Conservation (phyloP, 2,888 invertebrate species). For the Theodoxus fluviatilis region DNA sequence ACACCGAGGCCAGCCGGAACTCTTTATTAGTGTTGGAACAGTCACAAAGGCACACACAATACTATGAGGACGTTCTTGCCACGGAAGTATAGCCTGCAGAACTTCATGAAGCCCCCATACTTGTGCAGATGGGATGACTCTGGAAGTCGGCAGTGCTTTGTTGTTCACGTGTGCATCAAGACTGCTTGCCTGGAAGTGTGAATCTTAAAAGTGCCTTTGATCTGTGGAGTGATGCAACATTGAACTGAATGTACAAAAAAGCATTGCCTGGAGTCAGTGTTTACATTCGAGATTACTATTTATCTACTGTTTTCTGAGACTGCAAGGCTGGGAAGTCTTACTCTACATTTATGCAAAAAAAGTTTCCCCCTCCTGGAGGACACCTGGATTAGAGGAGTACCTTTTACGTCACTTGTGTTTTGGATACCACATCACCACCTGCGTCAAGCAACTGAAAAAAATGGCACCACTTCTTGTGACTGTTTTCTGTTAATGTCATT, state of each 20-base stretch:
- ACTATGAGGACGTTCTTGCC: conserved; percentile 47
- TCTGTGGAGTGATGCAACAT: conserved; percentile 25
- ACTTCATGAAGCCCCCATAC: too few relatives aligned
- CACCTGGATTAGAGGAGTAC: too few relatives aligned
- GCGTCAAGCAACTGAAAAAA: too few relatives aligned
- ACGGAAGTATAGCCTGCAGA: conserved; percentile 44
- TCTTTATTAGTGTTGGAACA: conserved; percentile 44
- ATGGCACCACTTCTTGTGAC: too few relatives aligned
- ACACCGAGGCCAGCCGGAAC: conserved; percentile 32
- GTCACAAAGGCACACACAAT: conserved; percentile 32
- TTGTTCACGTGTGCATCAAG: conserved; percentile 12
- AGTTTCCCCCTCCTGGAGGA: too few relatives aligned
- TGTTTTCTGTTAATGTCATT: too few relatives aligned
- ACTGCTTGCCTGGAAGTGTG: conserved; percentile 5
- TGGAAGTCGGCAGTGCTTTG: conserved; percentile 19
- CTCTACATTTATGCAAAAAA: too few relatives aligned
- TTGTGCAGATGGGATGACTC: too few relatives aligned
- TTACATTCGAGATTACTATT: conserved; percentile 27
- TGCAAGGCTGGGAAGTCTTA: too few relatives aligned
- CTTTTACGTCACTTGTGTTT: too few relatives aligned
- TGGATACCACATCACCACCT: too few relatives aligned
- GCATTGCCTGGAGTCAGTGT: conserved; percentile 7
- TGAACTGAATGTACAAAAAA: conserved; percentile 17
- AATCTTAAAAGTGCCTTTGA: conserved; percentile 27
- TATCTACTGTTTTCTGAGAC: too few relatives aligned